Base-by-base conservation (phyloP, 2,797 vertebrate genomes). In the Trematomus bernacchii region DNA sequence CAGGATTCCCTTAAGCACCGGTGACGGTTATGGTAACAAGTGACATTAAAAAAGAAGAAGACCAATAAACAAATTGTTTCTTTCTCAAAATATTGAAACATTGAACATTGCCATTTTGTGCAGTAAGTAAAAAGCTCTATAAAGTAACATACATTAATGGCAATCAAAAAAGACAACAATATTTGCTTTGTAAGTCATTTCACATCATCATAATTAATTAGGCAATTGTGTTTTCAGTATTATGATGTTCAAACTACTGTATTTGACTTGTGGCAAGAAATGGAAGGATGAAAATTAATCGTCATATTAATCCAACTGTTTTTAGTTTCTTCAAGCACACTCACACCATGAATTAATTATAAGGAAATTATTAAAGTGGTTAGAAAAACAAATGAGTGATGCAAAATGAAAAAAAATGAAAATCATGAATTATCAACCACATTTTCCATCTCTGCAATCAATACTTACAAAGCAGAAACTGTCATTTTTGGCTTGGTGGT, bases 401-500 rank as follows among this genome's bases (percentile, higher is more conserved):
- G 76, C 77, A 71, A 85, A 80, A 68, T 79, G 59, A 68, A 67
- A 61, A 76, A 74, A 48, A 68, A 50, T 27, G 44, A 77, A 74
- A 85, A 79, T 76, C 62, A 66, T 79, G 64, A 91, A 85, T 86
- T 78, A 88, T 89, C 88, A 84, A 78, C 65, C 73, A 83, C 72
- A 84, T 89, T 93, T 93, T 88, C 85, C 87, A 71, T 90, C 85
- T 88, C 82, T 85, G 84, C 80, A 92, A 92, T 94, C 90, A 94
- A 84, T 92, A 92, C 79, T 89, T 94, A 85, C 87, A 80, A 87
- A 91, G 93, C 89, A 94, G 93, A 94, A 96, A 93, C 93, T 93
- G 95, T 96, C 94, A 93, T 93, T 95, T 95, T 96, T 97, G 96
- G 96, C 96, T 82, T 77, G 72, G 74, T 57, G 83, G 93, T 94